Evolutionary conservation across 2,888 invertebrate genomes (phyloP).

Genomic region (Cantharis nigra): DNA sequence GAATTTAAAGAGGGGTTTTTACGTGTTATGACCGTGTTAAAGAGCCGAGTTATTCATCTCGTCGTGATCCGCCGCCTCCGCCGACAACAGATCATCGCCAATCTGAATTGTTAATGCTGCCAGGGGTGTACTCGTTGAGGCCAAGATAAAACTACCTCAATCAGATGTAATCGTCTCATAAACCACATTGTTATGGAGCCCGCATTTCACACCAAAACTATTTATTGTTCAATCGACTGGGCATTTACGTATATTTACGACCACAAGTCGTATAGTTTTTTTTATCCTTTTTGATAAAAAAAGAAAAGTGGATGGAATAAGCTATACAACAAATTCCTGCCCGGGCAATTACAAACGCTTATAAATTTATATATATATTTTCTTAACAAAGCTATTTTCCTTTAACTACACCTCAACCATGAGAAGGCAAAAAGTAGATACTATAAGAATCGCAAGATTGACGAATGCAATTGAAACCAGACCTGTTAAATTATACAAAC

Average conservation of each 20-base stretch:
- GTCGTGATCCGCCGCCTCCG: slow-evolving; percentile 33
- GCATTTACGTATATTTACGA: slow-evolving; percentile 46
- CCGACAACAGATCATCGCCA: slow-evolving; percentile 47
- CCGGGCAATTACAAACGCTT: background rate
- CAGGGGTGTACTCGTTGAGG: slow-evolving; percentile 41
- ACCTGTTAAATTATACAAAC: slow-evolving; percentile 48
- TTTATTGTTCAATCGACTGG: slow-evolving; percentile 46
- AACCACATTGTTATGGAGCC: slow-evolving; percentile 39
- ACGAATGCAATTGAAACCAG: slow-evolving; percentile 43
- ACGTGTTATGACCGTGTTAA: slow-evolving; percentile 50
- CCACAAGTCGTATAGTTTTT: slow-evolving; percentile 9
- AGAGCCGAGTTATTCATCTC: slow-evolving; percentile 50
- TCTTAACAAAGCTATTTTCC: background rate
- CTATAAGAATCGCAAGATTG: slow-evolving; percentile 22
- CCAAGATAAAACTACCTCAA: slow-evolving; percentile 36
- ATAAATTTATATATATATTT: slow-evolving; percentile 7
- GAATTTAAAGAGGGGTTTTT: slow-evolving; percentile 45
- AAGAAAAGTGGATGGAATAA: slow-evolving; percentile 14
- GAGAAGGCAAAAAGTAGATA: slow-evolving; percentile 13
- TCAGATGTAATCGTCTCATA: slow-evolving; percentile 41
- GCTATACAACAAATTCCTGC: slow-evolving; percentile 17
- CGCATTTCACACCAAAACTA: slow-evolving; percentile 40
- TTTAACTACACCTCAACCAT: background rate
- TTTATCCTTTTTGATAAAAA: slow-evolving; percentile 7
- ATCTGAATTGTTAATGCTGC: slow-evolving; percentile 54